Base-by-base conservation (phyloP, 1,140 invertebrate species). In the Trigoniulus corallinus region DNA sequence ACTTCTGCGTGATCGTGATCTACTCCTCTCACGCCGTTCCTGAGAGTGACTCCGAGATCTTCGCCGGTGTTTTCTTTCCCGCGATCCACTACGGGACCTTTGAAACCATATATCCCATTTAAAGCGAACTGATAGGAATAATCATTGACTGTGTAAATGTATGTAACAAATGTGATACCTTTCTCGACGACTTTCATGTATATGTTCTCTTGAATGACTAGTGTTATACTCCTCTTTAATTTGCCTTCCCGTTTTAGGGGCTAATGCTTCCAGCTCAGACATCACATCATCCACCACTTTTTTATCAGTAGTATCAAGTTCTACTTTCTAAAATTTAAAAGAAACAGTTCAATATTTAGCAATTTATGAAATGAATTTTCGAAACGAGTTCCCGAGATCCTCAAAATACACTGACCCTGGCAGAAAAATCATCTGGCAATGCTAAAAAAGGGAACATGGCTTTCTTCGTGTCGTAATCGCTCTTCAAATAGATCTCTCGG, bases 341-440 rank as follows among this genome's bases (percentile, higher is more conserved):
- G 29, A 24, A 27, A 15, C 34, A 48, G 29, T 42, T 7, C 12
- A 41, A 20, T 34, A 41, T 39, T 49, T 49, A 49, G n/a, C n/a
- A n/a, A n/a, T n/a, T n/a, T n/a, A n/a, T n/a, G n/a, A n/a, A n/a
- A n/a, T n/a, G n/a, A n/a, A n/a, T n/a, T n/a, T n/a, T n/a, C n/a
- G n/a, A n/a, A n/a, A n/a, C n/a, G n/a, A n/a, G n/a, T n/a, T n/a
- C n/a, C n/a, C n/a, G n/a, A n/a, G n/a, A n/a, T n/a, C n/a, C n/a
- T n/a, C n/a, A n/a, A n/a, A n/a, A n/a, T n/a, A n/a, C n/a, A n/a
- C n/a, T n/a, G n/a, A n/a, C n/a, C n/a, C n/a, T n/a, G n/a, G n/a
- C n/a, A n/a, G n/a, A n/a, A n/a, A n/a, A n/a, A 55, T 91, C 79
- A 74, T 98, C 91, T 4, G 92, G 85, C 44, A 96, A 70, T 0